phyloP scores from a whole-genome alignment of 92 coral and sea anemone genomes.

The Anthopleura xanthogrammica region DNA sequence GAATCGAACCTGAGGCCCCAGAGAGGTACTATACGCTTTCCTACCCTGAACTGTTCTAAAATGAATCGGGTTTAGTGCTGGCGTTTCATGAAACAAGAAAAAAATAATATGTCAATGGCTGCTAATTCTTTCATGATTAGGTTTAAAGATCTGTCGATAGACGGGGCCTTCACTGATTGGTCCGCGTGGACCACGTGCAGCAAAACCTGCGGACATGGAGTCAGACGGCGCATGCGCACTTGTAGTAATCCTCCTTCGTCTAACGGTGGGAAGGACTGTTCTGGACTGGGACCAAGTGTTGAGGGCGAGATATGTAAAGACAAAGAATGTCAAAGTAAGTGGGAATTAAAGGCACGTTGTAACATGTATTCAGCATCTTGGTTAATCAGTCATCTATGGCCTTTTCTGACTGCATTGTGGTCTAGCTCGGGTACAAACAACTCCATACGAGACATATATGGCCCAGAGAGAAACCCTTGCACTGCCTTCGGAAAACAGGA shows the following conservation, averaged over 20 bases:
- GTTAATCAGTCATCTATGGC: no score
- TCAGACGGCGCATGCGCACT: conserved; percentile 79
- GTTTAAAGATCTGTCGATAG: conserved; percentile 35
- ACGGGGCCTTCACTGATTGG: conserved; percentile 82
- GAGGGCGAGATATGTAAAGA: conserved; percentile 77
- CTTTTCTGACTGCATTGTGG: no score
- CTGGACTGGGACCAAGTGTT: conserved; percentile 68
- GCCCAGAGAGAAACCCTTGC: no score
- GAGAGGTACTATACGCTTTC: no score
- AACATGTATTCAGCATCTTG: no score
- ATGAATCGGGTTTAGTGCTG: no score
- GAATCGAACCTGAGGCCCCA: no score
- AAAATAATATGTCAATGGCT: neutral
- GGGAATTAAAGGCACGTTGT: neutral
- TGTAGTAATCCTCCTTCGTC: conserved; percentile 85
- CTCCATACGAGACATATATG: no score
- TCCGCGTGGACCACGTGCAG: conserved; percentile 89
- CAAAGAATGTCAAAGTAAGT: conserved; percentile 57
- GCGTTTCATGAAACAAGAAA: no score
- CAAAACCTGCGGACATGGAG: conserved; percentile 77
- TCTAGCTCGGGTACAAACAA: no score
- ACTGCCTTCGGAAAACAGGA: no score
- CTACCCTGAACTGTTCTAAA: no score
- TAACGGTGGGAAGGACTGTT: conserved; percentile 76
- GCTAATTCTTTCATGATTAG: conserved; percentile 13